Evolutionary conservation across 2,113 vertebrate genomes (phyloP).

Genomic region (Sebastes schlegelii): DNA sequence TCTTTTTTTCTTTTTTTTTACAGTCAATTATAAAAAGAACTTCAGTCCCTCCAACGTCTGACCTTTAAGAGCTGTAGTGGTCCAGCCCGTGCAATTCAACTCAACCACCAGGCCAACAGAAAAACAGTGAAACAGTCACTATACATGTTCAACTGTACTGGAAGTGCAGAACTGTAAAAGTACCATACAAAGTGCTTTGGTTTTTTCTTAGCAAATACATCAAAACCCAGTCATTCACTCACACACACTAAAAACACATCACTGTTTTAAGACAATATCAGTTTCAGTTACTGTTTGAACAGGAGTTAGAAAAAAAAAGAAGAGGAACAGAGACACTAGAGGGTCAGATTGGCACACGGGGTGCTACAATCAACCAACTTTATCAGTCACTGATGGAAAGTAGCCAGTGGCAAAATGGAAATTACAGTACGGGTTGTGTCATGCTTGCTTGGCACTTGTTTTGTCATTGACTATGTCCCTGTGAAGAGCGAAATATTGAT

Average conservation of each 20-base stretch:
- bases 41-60: slow-evolving; percentile 39
- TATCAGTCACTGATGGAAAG: slow-evolving; percentile 82
- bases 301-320: slow-evolving; percentile 36
- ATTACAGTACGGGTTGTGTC: slow-evolving; percentile 82
- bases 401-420: slow-evolving; percentile 86
- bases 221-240: slow-evolving; percentile 51
- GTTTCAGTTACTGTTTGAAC: slow-evolving; percentile 59
- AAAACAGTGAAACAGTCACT: slow-evolving; percentile 62
- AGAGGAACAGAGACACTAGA: slow-evolving; percentile 41
- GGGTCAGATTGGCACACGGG: slow-evolving; percentile 72
- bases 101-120: slow-evolving; percentile 46
- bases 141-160: slow-evolving; percentile 60
- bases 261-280: slow-evolving; percentile 75
- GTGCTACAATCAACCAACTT: slow-evolving; percentile 77
- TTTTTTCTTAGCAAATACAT: slow-evolving; percentile 67
- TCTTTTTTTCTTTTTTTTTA: slow-evolving; percentile 22
- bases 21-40: slow-evolving; percentile 56
- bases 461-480: slow-evolving; percentile 81
- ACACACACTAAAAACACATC: slow-evolving; percentile 37
- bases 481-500: slow-evolving; percentile 78
- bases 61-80: slow-evolving; percentile 59
- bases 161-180: slow-evolving; percentile 76
- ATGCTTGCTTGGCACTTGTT: slow-evolving; percentile 85
- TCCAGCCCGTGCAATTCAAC: slow-evolving; percentile 55
- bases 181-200: slow-evolving; percentile 81